Conservation (phyloP, 53 echinoderm and acorn worm genomes). For the Apostichopus leukothele region DNA sequence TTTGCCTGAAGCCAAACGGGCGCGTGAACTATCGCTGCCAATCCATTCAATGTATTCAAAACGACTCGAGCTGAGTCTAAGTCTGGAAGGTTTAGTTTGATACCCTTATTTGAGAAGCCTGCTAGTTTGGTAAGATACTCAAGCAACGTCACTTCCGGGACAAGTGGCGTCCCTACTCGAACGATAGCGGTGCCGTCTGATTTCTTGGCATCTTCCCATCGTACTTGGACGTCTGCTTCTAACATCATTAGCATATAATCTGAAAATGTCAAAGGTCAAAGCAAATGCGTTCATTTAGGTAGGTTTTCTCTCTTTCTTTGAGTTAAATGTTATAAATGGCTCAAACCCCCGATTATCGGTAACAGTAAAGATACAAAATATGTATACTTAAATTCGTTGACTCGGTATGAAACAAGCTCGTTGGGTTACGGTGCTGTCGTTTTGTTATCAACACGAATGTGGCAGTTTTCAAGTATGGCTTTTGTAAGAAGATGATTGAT, state of each 20-base stretch:
- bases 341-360: no score
- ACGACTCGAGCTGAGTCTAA: slow-evolving; percentile 51
- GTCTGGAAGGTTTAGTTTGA: slow-evolving; percentile 67
- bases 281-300: no score
- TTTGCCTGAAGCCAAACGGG: slow-evolving; percentile 83
- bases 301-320: no score
- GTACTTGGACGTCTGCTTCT: slow-evolving; percentile 70
- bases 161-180: slow-evolving; percentile 21
- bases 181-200: slow-evolving; percentile 63
- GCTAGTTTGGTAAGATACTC: slow-evolving; percentile 75
- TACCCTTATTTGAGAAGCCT: slow-evolving; percentile 86
- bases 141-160: slow-evolving; percentile 49
- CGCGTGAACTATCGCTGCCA: slow-evolving; percentile 64
- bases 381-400: no score
- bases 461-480: no score
- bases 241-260: slow-evolving; percentile 87
- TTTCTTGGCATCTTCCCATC: slow-evolving; percentile 48
- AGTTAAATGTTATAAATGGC: no score
- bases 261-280: slow-evolving; percentile 33
- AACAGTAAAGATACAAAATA: no score
- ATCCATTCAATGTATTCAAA: slow-evolving; percentile 55
- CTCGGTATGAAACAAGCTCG: no score
- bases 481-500: no score
- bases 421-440: no score
- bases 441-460: no score